Evolutionary conservation across 2,888 invertebrate genomes (phyloP), one percentile per base, ranked within the genome.

Genomic region (Diaphora mendica): DNA sequence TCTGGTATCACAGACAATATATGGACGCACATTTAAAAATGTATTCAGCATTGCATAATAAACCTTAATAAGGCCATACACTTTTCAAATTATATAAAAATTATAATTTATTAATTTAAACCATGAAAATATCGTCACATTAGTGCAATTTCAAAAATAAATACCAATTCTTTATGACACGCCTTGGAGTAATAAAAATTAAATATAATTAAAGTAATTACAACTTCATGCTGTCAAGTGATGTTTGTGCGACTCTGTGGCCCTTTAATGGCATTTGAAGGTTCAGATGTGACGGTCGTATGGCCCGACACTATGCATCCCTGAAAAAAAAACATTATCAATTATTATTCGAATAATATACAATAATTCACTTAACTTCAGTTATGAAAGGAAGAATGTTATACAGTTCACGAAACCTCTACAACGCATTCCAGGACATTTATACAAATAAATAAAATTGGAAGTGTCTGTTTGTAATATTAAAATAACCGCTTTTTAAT

Each of bases 301-400:
- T 33, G 62, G 74, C 76, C 79, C 48, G 71, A 71, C 82, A 82
- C 86, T 90, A 90, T 83, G 87, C 87, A 51, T 87, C 85, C 80
- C 90, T 90, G 88, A 7, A 82, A 84, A 82, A 48, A 9, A 30
- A 15, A 26, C 30, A 30, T 30, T 26, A 59, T 13, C 1, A 15
- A 9, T 59, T 20, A 44, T 39, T 39, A 33, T 33, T 33, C 33
- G 33, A 33, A 33, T 33, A 33, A 33, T 33, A 33, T 33, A 33
- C 33, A 3, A 33, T 33, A 33, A 33, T 33, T 33, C 1, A 33
- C 33, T 3, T 33, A 33, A 42, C 42, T 42, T 42, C 42, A 42
- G 42, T 42, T 33, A 33, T 33, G 1, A 3, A 33, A 3, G 33
- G 33, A 33, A 35, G 35, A 5, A 35, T 35, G 35, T 35, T 35